Conservation (phyloP, 2,797 vertebrate genomes). For the Florisuga fusca region DNA sequence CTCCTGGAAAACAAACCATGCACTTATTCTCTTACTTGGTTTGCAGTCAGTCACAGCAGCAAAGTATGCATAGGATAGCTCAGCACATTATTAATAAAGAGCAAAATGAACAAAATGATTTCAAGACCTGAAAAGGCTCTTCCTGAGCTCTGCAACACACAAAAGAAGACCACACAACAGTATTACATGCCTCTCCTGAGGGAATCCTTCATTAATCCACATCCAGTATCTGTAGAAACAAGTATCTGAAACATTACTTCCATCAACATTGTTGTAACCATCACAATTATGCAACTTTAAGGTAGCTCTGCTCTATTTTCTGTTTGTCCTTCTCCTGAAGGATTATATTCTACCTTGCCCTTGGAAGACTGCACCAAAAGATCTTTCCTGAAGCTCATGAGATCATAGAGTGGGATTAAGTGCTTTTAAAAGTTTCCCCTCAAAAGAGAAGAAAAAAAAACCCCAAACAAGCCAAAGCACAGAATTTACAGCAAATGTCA, state of each 20-base stretch:
- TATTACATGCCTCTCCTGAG: not conserved
- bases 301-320: not conserved
- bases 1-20: not conserved
- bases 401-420: not conserved
- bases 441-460: fast-evolving
- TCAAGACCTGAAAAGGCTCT: not conserved
- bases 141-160: not conserved
- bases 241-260: not conserved
- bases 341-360: not conserved
- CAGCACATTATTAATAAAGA: not conserved
- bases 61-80: not conserved
- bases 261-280: not conserved
- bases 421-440: not conserved
- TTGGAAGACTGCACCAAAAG: not conserved
- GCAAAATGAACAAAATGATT: not conserved
- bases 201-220: not conserved
- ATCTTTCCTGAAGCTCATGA: not conserved
- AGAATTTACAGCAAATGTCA: not conserved
- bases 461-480: too few species aligned
- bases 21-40: not conserved
- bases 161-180: not conserved
- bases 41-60: not conserved
- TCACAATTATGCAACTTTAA: not conserved
- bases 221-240: not conserved
- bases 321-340: not conserved